Evolutionary conservation across 2,797 vertebrate species (phyloP).

Genomic region (Ceyx erithaca): DNA sequence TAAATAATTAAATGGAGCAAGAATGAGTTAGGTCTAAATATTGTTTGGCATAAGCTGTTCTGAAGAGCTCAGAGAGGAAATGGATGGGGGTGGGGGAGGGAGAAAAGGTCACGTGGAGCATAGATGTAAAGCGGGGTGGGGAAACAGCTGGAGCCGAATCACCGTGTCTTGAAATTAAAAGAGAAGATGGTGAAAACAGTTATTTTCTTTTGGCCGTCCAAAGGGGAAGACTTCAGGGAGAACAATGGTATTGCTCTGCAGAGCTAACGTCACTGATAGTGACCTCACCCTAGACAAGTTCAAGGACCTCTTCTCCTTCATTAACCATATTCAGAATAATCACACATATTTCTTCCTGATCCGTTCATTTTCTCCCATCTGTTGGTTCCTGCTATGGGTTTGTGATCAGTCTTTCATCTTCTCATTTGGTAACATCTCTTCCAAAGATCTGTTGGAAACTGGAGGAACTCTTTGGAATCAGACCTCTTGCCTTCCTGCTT

Average conservation of each 20-base stretch:
- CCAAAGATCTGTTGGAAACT: neutral
- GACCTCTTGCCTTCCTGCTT: neutral
- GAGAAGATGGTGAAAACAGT: conserved; percentile 58
- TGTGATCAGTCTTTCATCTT: conserved; percentile 10
- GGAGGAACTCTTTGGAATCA: neutral
- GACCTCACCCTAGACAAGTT: conserved; percentile 54
- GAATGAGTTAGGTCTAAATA: conserved; percentile 66
- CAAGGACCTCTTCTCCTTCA: conserved; percentile 46
- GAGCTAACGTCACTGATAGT: neutral
- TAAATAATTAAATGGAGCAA: conserved; percentile 51
- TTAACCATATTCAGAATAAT: conserved; percentile 28
- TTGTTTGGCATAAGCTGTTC: conserved; percentile 47
- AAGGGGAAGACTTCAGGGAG: conserved; percentile 36
- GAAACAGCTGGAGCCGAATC: conserved; percentile 58
- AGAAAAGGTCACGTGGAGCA: conserved; percentile 51
- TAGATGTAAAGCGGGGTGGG: conserved; percentile 60
- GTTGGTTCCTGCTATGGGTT: conserved; percentile 35
- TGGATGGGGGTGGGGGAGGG: conserved; percentile 30
- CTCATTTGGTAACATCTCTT: neutral
- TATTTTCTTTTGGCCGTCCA: conserved; percentile 37
- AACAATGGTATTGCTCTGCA: conserved; percentile 44
- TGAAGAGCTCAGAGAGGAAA: conserved; percentile 64
- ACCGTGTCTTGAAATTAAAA: conserved; percentile 67
- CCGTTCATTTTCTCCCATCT: conserved; percentile 27
- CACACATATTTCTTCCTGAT: conserved; percentile 22